phyloP scores from a whole-genome alignment of 2,888 invertebrate species.

The Noctua pronuba region DNA sequence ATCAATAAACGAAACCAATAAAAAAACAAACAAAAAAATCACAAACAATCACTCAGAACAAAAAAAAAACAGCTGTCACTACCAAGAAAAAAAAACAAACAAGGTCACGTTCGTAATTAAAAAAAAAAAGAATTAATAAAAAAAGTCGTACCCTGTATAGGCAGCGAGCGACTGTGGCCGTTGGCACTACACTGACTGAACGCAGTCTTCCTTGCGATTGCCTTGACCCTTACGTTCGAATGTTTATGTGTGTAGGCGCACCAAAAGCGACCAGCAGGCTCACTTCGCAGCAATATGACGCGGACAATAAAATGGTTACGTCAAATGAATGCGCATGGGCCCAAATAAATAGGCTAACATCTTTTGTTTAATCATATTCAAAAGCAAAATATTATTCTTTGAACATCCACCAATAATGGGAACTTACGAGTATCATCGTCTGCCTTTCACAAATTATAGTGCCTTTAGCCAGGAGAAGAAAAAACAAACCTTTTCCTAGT shows the following conservation, averaged over 20 bases:
- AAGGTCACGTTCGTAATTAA: slow-evolving; percentile 38
- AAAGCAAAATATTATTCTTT: not conserved
- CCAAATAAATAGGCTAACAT: not conserved
- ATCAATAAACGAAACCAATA: not conserved
- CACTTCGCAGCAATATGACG: slow-evolving; percentile 3
- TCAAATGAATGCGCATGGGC: not conserved
- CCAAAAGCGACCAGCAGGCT: slow-evolving; percentile 27
- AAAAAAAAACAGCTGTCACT: slow-evolving; percentile 43
- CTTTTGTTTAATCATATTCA: not conserved
- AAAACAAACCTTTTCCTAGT: not conserved
- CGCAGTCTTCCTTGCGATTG: slow-evolving; percentile 59
- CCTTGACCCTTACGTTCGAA: slow-evolving; percentile 65
- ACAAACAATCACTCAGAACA: slow-evolving; percentile 34
- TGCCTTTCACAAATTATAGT: not conserved
- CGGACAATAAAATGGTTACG: not conserved
- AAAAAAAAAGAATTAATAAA: not conserved
- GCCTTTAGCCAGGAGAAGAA: not conserved
- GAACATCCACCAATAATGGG: not conserved
- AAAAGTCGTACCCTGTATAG: slow-evolving; percentile 56
- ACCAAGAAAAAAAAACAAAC: slow-evolving; percentile 17
- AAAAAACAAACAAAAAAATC: slow-evolving; percentile 3
- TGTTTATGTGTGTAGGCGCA: slow-evolving; percentile 51
- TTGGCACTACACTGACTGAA: slow-evolving; percentile 64
- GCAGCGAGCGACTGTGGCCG: slow-evolving; percentile 58
- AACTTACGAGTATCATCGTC: not conserved